These are phyloP conservation scores for Phyllostomus hastatus DNA, from an alignment of 2,113 vertebrate species.

Conservation along the genomic window DNA sequence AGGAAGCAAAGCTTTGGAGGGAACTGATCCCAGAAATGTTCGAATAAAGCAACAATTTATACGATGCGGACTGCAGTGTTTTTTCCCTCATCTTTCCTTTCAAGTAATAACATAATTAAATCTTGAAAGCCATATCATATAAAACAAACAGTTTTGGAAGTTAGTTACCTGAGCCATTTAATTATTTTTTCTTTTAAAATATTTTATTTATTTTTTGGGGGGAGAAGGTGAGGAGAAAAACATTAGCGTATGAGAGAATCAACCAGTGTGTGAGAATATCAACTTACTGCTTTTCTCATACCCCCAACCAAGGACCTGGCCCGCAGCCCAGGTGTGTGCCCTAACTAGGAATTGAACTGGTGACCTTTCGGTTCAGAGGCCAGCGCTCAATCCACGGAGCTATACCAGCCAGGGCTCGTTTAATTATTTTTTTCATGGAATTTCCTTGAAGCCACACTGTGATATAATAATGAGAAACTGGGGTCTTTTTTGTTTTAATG, in stretches of 20 bases:
- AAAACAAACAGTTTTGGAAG: neutral
- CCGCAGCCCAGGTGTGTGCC: too few relatives aligned
- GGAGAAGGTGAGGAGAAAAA: too few relatives aligned
- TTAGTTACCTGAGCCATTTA: neutral
- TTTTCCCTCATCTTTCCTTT: neutral
- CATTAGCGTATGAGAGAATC: too few relatives aligned
- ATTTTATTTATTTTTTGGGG: too few relatives aligned
- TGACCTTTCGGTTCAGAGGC: too few relatives aligned
- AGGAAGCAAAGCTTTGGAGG: neutral
- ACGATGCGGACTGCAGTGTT: neutral
- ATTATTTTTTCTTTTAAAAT: neutral
- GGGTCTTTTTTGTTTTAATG: neutral
- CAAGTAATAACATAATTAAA: neutral
- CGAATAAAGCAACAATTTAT: neutral
- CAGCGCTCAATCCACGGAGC: too few relatives aligned
- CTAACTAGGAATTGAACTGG: too few relatives aligned
- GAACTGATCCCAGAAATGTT: neutral
- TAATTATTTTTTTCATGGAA: neutral
- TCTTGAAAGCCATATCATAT: neutral
- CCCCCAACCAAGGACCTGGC: too few relatives aligned
- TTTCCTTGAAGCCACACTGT: neutral
- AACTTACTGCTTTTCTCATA: too few relatives aligned
- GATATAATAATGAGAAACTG: neutral
- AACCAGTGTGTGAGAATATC: too few relatives aligned
- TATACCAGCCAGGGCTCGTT: too few relatives aligned